Percentiles rank a stretch among this genome's conserved stretches.
These are phyloP conservation scores for Linnaemya vulpina DNA, from an alignment of 2,888 invertebrate species.

Conservation along the genomic window DNA sequence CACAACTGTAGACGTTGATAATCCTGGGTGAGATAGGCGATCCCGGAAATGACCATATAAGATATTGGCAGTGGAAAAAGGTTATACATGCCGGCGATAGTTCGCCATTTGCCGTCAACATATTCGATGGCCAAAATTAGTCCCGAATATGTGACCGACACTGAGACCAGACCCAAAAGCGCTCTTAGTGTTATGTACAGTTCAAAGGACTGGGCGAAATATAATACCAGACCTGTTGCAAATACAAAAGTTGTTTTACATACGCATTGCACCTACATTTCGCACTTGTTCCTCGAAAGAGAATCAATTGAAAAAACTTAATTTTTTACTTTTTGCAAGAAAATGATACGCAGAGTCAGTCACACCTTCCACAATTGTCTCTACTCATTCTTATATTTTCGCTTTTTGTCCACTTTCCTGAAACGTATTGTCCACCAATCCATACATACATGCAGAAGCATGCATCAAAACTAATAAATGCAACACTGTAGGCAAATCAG, in stretches of 20 bases:
- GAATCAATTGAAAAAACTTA: no score
- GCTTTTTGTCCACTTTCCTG: no score
- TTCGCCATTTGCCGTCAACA: conserved; percentile 91
- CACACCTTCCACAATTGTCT: no score
- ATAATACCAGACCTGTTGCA: conserved; percentile 85
- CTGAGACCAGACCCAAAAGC: conserved; percentile 89
- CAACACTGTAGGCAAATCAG: no score
- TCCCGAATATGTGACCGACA: conserved; percentile 92
- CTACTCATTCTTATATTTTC: no score
- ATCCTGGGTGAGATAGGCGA: conserved; percentile 88
- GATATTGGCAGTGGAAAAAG: conserved; percentile 91
- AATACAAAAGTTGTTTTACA: not conserved
- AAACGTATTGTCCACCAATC: no score
- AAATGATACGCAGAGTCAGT: no score
- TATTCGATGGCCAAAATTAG: conserved; percentile 91
- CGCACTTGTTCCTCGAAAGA: no score
- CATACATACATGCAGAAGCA: no score
- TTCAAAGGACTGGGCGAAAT: conserved; percentile 88
- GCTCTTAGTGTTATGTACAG: conserved; percentile 88
- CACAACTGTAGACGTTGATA: conserved; percentile 89
- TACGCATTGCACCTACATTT: no score
- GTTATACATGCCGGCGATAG: conserved; percentile 91
- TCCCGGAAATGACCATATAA: conserved; percentile 88
- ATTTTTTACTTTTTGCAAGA: no score
- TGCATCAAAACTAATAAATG: no score